Percentiles rank a stretch among this genome's conserved stretches.
Evolutionary conservation across 2,113 vertebrate species (phyloP).

Genomic region (Rhadina sibilatrix): DNA sequence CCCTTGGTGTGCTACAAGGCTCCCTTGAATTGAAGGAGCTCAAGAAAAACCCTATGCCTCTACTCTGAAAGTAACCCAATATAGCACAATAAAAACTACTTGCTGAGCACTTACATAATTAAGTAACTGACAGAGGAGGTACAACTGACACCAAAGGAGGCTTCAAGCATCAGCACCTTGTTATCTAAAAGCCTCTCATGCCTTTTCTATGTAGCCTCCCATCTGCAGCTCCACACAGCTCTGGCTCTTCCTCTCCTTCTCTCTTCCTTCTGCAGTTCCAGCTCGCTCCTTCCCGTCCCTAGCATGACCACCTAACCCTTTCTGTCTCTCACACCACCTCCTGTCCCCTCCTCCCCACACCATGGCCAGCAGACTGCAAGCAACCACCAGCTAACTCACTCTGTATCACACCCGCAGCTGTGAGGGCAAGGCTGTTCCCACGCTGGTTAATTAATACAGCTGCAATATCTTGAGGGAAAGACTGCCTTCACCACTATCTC

Average conservation of each 20-base stretch:
- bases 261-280: neutral
- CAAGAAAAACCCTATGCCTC: neutral
- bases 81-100: neutral
- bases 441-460: neutral
- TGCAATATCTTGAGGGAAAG: neutral
- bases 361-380: neutral
- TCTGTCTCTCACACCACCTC: neutral
- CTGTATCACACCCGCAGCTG: neutral
- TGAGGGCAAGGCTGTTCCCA: neutral
- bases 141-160: neutral
- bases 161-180: neutral
- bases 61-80: neutral
- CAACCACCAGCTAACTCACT: neutral
- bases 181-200: neutral
- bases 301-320: neutral
- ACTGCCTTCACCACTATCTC: neutral
- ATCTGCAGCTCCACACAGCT: neutral
- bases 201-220: neutral
- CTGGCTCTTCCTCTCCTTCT: neutral
- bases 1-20: neutral
- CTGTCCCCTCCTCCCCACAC: neutral
- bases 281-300: neutral
- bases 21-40: neutral
- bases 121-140: neutral
- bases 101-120: neutral